Conservation (phyloP, 2,113 vertebrate species). For the Tachysurus vachellii region DNA sequence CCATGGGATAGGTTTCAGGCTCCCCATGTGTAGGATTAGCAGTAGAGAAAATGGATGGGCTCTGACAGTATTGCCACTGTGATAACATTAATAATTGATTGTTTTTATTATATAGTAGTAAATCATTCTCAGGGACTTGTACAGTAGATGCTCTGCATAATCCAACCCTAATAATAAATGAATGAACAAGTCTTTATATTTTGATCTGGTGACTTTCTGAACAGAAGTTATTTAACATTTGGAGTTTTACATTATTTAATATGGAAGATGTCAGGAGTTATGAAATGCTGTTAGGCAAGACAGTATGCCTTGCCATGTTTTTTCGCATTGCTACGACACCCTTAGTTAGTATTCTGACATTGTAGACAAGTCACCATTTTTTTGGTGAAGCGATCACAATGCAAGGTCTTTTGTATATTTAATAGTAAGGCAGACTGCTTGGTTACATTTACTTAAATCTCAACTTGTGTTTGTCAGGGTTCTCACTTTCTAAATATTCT, state of each 20-base stretch:
- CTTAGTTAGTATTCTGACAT: not conserved
- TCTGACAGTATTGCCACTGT: not conserved
- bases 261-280: not conserved
- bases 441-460: conserved; percentile 13
- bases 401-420: conserved; percentile 33
- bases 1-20: no score
- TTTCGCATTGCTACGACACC: not conserved
- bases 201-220: not conserved
- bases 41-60: not conserved
- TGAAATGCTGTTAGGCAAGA: not conserved
- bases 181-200: not conserved
- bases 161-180: not conserved
- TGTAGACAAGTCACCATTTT: not conserved
- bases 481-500: conserved; percentile 30
- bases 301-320: not conserved
- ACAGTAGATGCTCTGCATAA: no score
- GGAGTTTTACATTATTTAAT: not conserved
- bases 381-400: not conserved
- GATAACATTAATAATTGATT: not conserved
- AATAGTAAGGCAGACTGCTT: not conserved
- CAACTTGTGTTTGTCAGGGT: conserved; percentile 22
- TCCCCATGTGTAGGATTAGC: no score
- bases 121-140: not conserved
- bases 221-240: not conserved
- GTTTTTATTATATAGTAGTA: not conserved